A percentile compares a stretch with the other conserved stretches of the same genome.
Conservation (phyloP, 2,797 vertebrate species). For the Margarornis squamiger region DNA sequence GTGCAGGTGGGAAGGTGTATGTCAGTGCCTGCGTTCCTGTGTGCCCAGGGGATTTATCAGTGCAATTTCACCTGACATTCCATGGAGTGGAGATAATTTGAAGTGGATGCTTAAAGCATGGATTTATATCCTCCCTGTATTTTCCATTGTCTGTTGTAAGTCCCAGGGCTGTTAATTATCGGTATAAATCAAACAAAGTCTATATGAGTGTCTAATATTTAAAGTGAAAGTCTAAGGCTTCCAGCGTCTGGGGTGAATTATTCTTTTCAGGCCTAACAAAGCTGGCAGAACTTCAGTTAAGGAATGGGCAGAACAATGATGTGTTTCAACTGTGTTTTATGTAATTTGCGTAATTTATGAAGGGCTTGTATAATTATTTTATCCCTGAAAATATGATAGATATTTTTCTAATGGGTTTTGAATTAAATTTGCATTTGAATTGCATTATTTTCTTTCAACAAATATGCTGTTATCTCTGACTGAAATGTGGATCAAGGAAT, state of each 20-base stretch:
- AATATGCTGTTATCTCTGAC: conserved; percentile 12
- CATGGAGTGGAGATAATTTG: conserved; percentile 15
- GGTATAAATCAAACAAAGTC: conserved; percentile 45
- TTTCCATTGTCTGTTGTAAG: conserved; percentile 48
- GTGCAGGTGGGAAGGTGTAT: background rate
- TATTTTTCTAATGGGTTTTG: conserved; percentile 33
- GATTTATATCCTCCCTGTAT: conserved; percentile 44
- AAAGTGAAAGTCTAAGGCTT: conserved; percentile 62
- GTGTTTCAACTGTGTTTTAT: conserved; percentile 38
- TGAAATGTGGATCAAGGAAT: conserved; percentile 57
- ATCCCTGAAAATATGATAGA: conserved; percentile 8
- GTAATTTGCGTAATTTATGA: conserved; percentile 24
- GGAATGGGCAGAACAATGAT: conserved; percentile 42
- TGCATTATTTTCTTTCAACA: conserved; percentile 20
- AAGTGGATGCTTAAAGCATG: conserved; percentile 13
- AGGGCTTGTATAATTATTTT: conserved; percentile 22
- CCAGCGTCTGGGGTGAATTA: background rate
- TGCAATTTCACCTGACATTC: conserved; percentile 40
- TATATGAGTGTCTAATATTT: conserved; percentile 45
- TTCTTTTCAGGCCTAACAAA: conserved; percentile 56
- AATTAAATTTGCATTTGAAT: conserved; percentile 56
- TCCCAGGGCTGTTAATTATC: conserved; percentile 47
- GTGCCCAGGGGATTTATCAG: conserved; percentile 9
- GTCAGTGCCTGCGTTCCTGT: background rate
- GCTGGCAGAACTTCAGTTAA: conserved; percentile 48